Evolutionary conservation across 2,888 invertebrate genomes (phyloP), one percentile per base, ranked within the genome.

Genomic region (Nemapogon koenigi): DNA sequence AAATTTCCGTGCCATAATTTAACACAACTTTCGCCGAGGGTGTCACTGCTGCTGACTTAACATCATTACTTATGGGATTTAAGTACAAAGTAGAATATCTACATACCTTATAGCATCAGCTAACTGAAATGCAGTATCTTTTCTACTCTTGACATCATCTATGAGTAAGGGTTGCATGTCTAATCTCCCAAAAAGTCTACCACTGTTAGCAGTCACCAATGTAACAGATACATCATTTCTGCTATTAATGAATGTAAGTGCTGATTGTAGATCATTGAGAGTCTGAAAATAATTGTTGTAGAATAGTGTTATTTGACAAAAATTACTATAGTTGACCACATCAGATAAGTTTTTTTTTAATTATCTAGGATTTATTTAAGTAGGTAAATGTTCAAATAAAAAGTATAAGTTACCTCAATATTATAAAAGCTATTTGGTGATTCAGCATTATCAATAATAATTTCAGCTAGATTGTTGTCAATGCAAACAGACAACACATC

Each of bases 171-270:
- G 82, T 40, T 84, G 84, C 40, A 94, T 83, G 65, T 96, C 91
- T 45, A 96, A 75, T 16, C 93, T 94, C 47, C 90, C 88, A 58
- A 91, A 94, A 55, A 94, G 89, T 30, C 85, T 83, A 32, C 84
- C 83, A 36, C 88, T 88, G 37, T 87, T 86, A 4, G 92, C 90
- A 35, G 87, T 87, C 15, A 96, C 59, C 46, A 91, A 70, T 41
- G 94, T 90, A 2, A 84, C 81, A 49, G 83, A 62, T 81, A 82
- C 51, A 67, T 82, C 64, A 41, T 59, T 57, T 39, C 48, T 59
- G 35, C 47, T 51, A 44, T 72, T 60, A 33, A 75, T 53, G 45
- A 53, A 50, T 29, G 82, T 78, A 41, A 95, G 64, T 10, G 86
- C 87, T 40, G 84, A 82, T 37, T 83, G 83, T 43, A 95, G 67